Base-by-base conservation (phyloP, 2,113 vertebrate species). In the Aspidoscelis tigris region DNA sequence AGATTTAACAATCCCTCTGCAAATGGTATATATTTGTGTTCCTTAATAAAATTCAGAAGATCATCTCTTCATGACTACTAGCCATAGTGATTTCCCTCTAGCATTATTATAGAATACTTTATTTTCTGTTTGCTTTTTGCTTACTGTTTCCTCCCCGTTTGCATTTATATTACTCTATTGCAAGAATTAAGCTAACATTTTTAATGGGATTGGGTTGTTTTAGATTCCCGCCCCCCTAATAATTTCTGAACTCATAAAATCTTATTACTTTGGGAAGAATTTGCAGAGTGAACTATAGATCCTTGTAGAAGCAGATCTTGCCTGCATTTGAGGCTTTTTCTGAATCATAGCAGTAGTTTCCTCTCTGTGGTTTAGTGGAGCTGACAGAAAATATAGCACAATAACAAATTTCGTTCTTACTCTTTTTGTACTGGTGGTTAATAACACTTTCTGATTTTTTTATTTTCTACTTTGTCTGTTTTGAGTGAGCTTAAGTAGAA, bases 111-210 rank as follows among this genome's bases (percentile, higher is more conserved):
- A 4, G 33, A 70, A 39, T 44, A 18, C 8, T 12, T 21, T 71
- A 5, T 11, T 84, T 89, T 80, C 84, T 26, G 14, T 61, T 61
- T 61, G 14, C 58, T 61, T 61, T 61, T 61, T 61, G 58, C 58
- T 61, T 61, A 61, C 58, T 61, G 18, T 14, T 61, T 61, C 4
- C 58, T 61, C 58, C 58, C 58, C 18, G 2, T 61, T 61, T 61
- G 58, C 58, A 18, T 14, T 61, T 61, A 18, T 61, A 16, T 78
- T 66, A 20, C 20, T 4, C 24, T 21, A 53, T 78, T 80, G 24
- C 66, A 53, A 12, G 5, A 24, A 33, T 78, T 68, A n/a, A 64
- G 80, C 58, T 20, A 47, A 79, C 22, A 7, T 79, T 43, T 33
- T 79, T 12, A 80, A 33, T 16, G 2, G 26, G 86, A 71, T 50